Evolutionary conservation across 1,140 invertebrate species (phyloP).

Genomic region (Lineus longissimus): DNA sequence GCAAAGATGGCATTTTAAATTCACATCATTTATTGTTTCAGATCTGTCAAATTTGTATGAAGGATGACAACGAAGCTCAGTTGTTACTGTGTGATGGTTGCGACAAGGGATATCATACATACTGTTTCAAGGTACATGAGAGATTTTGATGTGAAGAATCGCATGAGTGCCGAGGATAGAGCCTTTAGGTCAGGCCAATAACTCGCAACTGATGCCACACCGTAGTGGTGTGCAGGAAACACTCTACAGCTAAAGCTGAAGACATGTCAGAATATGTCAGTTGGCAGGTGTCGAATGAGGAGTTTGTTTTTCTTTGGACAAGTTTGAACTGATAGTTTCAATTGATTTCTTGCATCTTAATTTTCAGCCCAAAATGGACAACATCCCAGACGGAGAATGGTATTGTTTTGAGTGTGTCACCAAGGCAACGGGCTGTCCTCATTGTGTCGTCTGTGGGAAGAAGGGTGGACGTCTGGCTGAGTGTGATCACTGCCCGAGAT

Average conservation of each 20-base stretch:
- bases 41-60: slow-evolving; percentile 95
- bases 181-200: background rate
- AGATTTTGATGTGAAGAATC: background rate
- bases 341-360: background rate
- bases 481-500: slow-evolving; percentile 84
- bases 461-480: slow-evolving; percentile 65
- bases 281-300: too few relatives aligned
- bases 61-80: slow-evolving; percentile 93
- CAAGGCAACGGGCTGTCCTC: slow-evolving; percentile 69
- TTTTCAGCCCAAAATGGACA: slow-evolving; percentile 80
- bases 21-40: slow-evolving; percentile 60
- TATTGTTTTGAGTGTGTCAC: slow-evolving; percentile 95
- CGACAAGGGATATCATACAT: slow-evolving; percentile 96
- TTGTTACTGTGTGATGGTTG: slow-evolving; percentile 92
- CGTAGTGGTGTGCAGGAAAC: background rate
- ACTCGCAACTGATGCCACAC: background rate
- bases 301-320: too few relatives aligned
- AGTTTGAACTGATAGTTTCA: too few relatives aligned
- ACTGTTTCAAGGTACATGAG: slow-evolving; percentile 77
- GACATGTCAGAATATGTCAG: background rate
- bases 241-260: background rate
- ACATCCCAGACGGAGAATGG: slow-evolving; percentile 95
- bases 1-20: background rate
- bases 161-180: background rate
- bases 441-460: slow-evolving; percentile 74